phyloP scores from a whole-genome alignment of 2,888 invertebrate genomes.

The Ptychoptera albimana region DNA sequence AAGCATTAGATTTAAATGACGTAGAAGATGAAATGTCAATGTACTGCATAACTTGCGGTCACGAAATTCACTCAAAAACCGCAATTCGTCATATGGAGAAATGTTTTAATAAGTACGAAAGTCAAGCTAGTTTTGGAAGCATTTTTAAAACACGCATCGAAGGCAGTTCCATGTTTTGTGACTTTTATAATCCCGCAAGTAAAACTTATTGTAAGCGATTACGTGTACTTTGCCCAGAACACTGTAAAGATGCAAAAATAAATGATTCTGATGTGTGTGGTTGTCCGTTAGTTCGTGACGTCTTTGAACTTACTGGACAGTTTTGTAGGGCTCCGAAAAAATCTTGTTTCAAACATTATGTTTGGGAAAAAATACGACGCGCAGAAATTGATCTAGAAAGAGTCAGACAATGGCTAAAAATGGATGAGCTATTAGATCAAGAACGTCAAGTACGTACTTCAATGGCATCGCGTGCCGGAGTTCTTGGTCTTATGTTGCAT shows the following conservation, averaged over 20 bases:
- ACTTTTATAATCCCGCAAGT: conserved; percentile 77
- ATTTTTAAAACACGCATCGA: conserved; percentile 88
- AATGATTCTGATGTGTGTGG: conserved; percentile 81
- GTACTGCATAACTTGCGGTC: conserved; percentile 95
- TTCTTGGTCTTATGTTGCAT: conserved; percentile 87
- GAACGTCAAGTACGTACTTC: conserved; percentile 67
- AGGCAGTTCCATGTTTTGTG: conserved; percentile 94
- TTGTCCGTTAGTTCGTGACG: conserved; percentile 71
- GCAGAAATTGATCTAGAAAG: conserved; percentile 93
- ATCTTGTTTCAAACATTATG: conserved; percentile 77
- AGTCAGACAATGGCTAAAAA: conserved; percentile 80
- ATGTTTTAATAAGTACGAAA: conserved; percentile 95
- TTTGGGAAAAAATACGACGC: conserved; percentile 87
- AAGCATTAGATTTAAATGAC: conserved; percentile 41
- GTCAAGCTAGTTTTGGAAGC: conserved; percentile 92
- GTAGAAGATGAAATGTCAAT: conserved; percentile 53
- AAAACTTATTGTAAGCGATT: conserved; percentile 91
- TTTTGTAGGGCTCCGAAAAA: conserved; percentile 82
- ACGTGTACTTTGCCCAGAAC: conserved; percentile 92
- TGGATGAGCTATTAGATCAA: conserved; percentile 88
- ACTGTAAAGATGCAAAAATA: conserved; percentile 88
- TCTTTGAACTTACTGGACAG: conserved; percentile 70
- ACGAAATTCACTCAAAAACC: conserved; percentile 80
- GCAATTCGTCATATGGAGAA: conserved; percentile 96
- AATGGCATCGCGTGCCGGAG: conserved; percentile 70